A percentile compares a stretch with the other conserved stretches of the same genome.
These are phyloP conservation scores for Poeciliopsis paucimaculata DNA, from an alignment of 2,797 vertebrate genomes.

Conservation along the genomic window DNA sequence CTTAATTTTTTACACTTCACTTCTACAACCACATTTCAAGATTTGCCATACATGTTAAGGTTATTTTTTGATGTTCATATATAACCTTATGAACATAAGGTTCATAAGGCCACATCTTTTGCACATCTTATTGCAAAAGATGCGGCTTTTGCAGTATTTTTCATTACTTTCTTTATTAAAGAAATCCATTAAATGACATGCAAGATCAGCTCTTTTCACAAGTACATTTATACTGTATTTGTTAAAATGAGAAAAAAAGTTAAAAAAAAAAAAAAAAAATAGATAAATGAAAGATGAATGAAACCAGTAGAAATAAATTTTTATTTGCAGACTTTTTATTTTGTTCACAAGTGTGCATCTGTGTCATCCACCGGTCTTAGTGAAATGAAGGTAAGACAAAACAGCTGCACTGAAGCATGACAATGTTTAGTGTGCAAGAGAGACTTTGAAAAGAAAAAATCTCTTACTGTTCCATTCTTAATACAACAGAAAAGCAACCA, in stretches of 20 bases:
- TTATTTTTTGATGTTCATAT: background rate
- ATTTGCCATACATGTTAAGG: background rate
- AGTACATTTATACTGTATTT: background rate
- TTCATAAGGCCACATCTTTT: too few relatives aligned
- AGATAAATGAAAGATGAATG: constrained; percentile 55
- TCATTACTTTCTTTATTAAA: background rate
- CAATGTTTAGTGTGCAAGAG: constrained; percentile 53
- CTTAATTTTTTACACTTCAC: background rate
- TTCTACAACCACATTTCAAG: background rate
- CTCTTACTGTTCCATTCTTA: constrained; percentile 35
- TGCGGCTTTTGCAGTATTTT: background rate
- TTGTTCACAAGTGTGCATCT: constrained; percentile 5
- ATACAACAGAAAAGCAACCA: constrained; percentile 28
- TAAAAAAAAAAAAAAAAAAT: constrained; percentile 22
- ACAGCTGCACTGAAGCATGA: constrained; percentile 40
- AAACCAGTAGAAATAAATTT: constrained; percentile 22
- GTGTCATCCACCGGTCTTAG: constrained; percentile 24
- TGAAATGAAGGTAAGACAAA: constrained; percentile 51
- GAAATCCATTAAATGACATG: background rate
- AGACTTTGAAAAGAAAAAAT: constrained; percentile 39
- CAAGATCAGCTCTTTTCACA: background rate
- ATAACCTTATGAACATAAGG: too few relatives aligned
- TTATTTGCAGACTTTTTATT: constrained; percentile 6
- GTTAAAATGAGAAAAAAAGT: constrained; percentile 5
- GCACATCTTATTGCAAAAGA: background rate